phyloP scores from a whole-genome alignment of 2,888 invertebrate species.

The Ochlodes sylvanus region DNA sequence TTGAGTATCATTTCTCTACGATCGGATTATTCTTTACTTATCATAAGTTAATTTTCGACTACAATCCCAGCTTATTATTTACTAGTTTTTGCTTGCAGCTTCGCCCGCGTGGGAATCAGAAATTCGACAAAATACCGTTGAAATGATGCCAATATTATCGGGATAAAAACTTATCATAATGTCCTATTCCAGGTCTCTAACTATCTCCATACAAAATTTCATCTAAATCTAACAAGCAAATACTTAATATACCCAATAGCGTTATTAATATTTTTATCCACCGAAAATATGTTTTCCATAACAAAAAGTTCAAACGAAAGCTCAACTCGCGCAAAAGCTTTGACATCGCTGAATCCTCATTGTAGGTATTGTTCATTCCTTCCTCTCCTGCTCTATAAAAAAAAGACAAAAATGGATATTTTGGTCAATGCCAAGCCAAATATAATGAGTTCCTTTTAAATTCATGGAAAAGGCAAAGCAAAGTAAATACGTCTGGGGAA shows the following conservation, averaged over 20 bases:
- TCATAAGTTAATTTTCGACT: background rate
- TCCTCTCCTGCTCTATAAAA: background rate
- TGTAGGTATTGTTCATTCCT: background rate
- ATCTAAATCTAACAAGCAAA: background rate
- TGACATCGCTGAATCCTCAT: background rate
- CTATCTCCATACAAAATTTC: too few relatives aligned
- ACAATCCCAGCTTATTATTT: too few relatives aligned
- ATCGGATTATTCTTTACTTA: background rate
- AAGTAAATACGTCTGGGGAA: background rate
- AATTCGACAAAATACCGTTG: too few relatives aligned
- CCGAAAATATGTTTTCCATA: background rate
- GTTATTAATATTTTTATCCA: background rate
- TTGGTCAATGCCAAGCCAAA: background rate
- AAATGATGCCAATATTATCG: too few relatives aligned
- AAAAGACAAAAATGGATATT: background rate
- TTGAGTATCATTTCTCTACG: background rate
- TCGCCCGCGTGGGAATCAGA: too few relatives aligned
- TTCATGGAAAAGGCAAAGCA: background rate
- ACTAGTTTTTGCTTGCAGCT: too few relatives aligned
- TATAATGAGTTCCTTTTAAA: background rate
- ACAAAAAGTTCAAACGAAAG: constrained; percentile 3
- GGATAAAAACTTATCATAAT: too few relatives aligned
- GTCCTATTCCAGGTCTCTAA: too few relatives aligned
- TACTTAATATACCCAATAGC: background rate
- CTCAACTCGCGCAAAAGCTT: background rate